A percentile compares a stretch with the other conserved stretches of the same genome.
Conservation (phyloP, 2,113 vertebrate genomes). For the Dissostichus mawsoni region DNA sequence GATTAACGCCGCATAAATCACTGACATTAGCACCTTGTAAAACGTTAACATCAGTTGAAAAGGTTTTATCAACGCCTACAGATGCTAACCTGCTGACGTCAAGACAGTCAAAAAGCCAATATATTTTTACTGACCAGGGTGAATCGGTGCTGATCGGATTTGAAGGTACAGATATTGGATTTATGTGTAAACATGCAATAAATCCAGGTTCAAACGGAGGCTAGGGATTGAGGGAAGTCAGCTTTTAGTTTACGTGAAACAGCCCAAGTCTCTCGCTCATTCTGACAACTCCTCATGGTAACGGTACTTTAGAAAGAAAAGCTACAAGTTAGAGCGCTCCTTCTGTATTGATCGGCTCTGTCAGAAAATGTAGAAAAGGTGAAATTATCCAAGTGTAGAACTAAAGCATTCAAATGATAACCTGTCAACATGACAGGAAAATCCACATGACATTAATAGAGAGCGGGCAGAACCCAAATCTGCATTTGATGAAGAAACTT, state of each 20-base stretch:
- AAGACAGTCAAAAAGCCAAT: background rate
- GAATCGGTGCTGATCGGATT: background rate
- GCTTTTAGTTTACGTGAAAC: constrained; percentile 17
- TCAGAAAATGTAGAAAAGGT: constrained; percentile 26
- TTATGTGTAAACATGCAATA: background rate
- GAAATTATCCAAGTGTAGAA: constrained; percentile 41
- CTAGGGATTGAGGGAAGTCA: background rate
- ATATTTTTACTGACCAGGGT: background rate
- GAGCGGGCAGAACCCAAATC: background rate
- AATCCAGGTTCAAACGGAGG: background rate
- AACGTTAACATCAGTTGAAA: constrained; percentile 27
- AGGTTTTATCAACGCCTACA: background rate
- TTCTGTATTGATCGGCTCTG: constrained; percentile 28
- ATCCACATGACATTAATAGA: constrained; percentile 7
- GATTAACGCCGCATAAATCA: constrained; percentile 43
- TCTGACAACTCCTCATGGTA: background rate
- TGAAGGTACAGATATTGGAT: background rate
- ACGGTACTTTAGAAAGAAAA: constrained; percentile 20
- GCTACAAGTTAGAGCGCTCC: constrained; percentile 15
- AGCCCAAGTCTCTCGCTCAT: background rate
- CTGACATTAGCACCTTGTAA: constrained; percentile 25
- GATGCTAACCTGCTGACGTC: background rate
- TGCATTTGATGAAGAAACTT: background rate
- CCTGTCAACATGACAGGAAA: constrained; percentile 22
- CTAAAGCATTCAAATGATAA: constrained; percentile 48